These are phyloP conservation scores for Barypeithes pellucidus DNA, from an alignment of 2,888 invertebrate genomes.

Conservation along the genomic window DNA sequence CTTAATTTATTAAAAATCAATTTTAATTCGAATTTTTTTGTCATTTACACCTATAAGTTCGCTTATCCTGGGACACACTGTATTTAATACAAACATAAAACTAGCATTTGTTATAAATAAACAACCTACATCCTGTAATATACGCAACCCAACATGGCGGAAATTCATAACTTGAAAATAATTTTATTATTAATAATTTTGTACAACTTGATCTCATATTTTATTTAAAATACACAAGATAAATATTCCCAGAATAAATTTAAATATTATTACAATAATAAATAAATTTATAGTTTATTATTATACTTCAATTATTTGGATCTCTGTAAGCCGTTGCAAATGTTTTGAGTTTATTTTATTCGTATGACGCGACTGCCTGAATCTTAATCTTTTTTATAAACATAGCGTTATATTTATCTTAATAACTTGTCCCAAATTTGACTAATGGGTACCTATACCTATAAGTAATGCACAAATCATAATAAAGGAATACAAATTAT, in stretches of 20 bases:
- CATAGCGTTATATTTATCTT: not conserved
- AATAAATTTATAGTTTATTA: conserved; percentile 1
- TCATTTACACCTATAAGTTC: no score
- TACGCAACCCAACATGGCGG: no score
- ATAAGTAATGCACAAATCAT: no score
- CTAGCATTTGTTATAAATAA: no score
- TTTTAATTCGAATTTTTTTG: no score
- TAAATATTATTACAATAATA: not conserved
- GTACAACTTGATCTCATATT: not conserved
- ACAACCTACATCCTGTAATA: no score
- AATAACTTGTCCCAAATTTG: not conserved
- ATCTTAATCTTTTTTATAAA: conserved; percentile 3
- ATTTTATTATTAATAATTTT: no score
- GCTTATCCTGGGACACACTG: no score
- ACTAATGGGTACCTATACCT: no score
- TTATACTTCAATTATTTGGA: not conserved
- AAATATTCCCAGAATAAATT: not conserved
- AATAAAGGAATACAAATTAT: no score
- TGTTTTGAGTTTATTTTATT: not conserved
- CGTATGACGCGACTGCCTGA: not conserved
- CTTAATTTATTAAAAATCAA: no score
- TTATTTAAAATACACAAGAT: not conserved
- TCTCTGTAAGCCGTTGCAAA: not conserved
- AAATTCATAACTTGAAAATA: not conserved
- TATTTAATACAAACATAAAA: no score